These are phyloP conservation scores for Lomographa bimaculata DNA, from an alignment of 2,888 invertebrate genomes.

Conservation along the genomic window DNA sequence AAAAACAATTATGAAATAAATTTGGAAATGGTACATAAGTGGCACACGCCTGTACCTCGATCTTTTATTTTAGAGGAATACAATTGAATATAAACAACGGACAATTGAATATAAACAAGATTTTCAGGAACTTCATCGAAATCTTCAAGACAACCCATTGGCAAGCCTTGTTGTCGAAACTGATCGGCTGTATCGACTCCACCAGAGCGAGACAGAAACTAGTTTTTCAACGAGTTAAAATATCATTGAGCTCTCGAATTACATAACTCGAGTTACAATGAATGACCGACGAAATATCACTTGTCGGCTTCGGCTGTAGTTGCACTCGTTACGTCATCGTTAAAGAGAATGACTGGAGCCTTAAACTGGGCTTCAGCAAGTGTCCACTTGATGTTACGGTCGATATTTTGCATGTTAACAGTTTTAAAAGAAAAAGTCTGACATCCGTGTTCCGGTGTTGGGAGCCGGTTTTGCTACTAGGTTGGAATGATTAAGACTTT, in stretches of 20 bases:
- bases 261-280: constrained; percentile 24
- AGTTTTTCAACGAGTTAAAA: constrained; percentile 23
- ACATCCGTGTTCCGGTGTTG: constrained; percentile 2
- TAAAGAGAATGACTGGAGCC: constrained; percentile 7
- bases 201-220: constrained; percentile 14
- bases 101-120: too few relatives aligned
- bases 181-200: constrained; percentile 15
- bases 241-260: constrained; percentile 18
- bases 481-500: background rate
- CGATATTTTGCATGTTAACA: constrained; percentile 3
- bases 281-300: constrained; percentile 26
- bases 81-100: too few relatives aligned
- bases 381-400: constrained; percentile 9
- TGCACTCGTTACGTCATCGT: constrained; percentile 11
- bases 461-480: background rate
- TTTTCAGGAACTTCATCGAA: too few relatives aligned
- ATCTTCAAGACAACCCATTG: too few relatives aligned
- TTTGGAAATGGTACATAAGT: too few relatives aligned
- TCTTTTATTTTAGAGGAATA: too few relatives aligned
- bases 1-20: too few relatives aligned
- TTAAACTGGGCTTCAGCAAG: constrained; percentile 11
- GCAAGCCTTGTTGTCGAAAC: constrained; percentile 22
- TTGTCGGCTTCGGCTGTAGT: constrained; percentile 14
- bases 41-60: too few relatives aligned
- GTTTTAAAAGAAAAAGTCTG: constrained; percentile 1